These are phyloP conservation scores for Keiferia lycopersicella DNA, from an alignment of 2,888 invertebrate species.

Conservation along the genomic window DNA sequence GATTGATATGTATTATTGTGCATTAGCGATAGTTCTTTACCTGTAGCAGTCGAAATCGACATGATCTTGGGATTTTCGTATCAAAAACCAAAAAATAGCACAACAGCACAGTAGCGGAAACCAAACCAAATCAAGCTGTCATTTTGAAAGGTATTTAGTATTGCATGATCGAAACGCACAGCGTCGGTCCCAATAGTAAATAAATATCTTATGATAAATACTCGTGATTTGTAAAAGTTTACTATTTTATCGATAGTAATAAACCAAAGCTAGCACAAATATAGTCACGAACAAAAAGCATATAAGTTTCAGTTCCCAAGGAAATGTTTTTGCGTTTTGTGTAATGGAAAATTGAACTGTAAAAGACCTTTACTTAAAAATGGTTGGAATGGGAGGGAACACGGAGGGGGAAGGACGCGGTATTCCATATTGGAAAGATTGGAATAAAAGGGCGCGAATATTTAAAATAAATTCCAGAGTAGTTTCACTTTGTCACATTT, in stretches of 20 bases:
- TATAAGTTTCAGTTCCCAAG: not conserved
- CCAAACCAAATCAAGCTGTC: slow-evolving; percentile 82
- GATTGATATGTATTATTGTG: slow-evolving; percentile 43
- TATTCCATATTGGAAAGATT: slow-evolving; percentile 55
- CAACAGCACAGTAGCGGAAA: slow-evolving; percentile 81
- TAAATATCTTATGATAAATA: not conserved
- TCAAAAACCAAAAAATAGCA: slow-evolving; percentile 77
- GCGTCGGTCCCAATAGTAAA: not conserved
- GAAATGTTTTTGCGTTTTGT: not conserved
- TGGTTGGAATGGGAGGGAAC: slow-evolving; percentile 65
- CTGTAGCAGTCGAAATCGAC: slow-evolving; percentile 79
- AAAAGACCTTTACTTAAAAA: slow-evolving; percentile 64
- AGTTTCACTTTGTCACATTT: not conserved
- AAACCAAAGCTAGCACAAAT: not conserved
- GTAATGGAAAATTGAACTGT: slow-evolving; percentile 33
- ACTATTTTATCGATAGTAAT: not conserved
- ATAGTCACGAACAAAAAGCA: not conserved
- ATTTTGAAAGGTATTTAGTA: slow-evolving; percentile 68
- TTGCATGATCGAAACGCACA: slow-evolving; percentile 53
- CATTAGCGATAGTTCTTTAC: slow-evolving; percentile 55
- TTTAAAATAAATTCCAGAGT: slow-evolving; percentile 38
- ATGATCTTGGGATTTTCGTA: slow-evolving; percentile 68
- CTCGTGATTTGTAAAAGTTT: not conserved
- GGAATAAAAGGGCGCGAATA: slow-evolving; percentile 51
- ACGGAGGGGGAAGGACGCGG: slow-evolving; percentile 71